phyloP scores from a whole-genome alignment of 2,797 vertebrate species.

The Huso huso region DNA sequence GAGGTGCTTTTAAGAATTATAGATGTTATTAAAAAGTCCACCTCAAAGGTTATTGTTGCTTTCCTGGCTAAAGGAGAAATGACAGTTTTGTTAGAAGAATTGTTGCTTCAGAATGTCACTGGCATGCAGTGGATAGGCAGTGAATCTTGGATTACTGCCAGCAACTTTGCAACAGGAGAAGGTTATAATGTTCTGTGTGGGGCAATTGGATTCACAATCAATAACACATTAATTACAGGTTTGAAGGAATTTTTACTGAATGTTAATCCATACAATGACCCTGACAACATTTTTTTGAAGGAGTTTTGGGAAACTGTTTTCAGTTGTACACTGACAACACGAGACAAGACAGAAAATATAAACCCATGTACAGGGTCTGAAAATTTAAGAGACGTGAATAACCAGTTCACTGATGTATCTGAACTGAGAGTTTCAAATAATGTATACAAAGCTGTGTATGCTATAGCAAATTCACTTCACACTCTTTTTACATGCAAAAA shows the following conservation, averaged over 20 bases:
- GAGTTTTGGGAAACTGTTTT: slow-evolving; percentile 1
- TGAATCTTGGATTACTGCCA: slow-evolving; percentile 1
- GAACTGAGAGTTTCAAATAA: not conserved
- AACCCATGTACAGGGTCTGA: not conserved
- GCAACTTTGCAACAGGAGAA: not conserved
- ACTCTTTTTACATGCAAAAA: not conserved
- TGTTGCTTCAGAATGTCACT: slow-evolving; percentile 4
- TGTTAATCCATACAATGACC: not conserved
- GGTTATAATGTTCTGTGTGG: not conserved
- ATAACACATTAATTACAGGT: not conserved
- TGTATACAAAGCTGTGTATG: slow-evolving; percentile 7
- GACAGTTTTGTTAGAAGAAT: not conserved
- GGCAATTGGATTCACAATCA: not conserved
- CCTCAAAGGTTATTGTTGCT: slow-evolving; percentile 4
- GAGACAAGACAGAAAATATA: not conserved
- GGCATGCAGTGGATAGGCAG: slow-evolving; percentile 1
- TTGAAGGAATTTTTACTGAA: slow-evolving; percentile 3
- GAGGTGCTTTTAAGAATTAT: not conserved
- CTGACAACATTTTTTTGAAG: slow-evolving; percentile 1
- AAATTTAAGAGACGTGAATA: not conserved
- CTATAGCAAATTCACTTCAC: not conserved
- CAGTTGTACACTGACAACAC: not conserved
- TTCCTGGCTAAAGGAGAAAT: not conserved
- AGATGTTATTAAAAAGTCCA: not conserved
- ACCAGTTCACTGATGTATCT: not conserved